Conservation (phyloP, 64 coral and sea anemone species). For the Stichodactyla helianthus region DNA sequence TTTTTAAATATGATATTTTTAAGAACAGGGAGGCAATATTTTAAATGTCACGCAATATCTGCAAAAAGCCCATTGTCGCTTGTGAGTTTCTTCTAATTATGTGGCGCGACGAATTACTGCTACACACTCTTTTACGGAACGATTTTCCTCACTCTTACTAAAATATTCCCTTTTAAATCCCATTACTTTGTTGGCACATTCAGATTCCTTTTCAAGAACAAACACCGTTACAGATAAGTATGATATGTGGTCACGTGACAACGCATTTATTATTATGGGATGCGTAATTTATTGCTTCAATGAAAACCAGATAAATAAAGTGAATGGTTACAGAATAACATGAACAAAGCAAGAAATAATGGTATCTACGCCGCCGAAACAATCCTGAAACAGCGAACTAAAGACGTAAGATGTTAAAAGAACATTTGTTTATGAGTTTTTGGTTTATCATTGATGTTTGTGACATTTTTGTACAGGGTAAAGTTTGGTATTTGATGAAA, state of each 20-base stretch:
- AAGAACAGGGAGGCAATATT: too few relatives aligned
- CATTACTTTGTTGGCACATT: too few relatives aligned
- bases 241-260: neutral
- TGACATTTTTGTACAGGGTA: slow-evolving; percentile 45
- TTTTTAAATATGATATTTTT: too few relatives aligned
- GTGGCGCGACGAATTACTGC: too few relatives aligned
- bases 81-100: too few relatives aligned
- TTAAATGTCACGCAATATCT: too few relatives aligned
- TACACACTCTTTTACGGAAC: too few relatives aligned
- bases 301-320: neutral
- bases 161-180: too few relatives aligned
- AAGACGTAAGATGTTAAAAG: slow-evolving; percentile 37
- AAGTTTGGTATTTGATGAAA: slow-evolving; percentile 81
- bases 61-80: too few relatives aligned
- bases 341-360: slow-evolving; percentile 59
- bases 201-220: too few relatives aligned
- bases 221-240: too few relatives aligned
- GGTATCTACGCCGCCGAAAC: slow-evolving; percentile 81
- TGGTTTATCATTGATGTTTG: neutral
- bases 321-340: neutral
- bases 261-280: neutral
- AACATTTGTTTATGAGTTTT: neutral
- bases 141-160: too few relatives aligned
- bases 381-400: slow-evolving; percentile 61
- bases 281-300: neutral